Percentiles rank a stretch among this genome's conserved stretches.
Evolutionary conservation across 2,113 vertebrate genomes (phyloP).

Genomic region (Proteles cristata): DNA sequence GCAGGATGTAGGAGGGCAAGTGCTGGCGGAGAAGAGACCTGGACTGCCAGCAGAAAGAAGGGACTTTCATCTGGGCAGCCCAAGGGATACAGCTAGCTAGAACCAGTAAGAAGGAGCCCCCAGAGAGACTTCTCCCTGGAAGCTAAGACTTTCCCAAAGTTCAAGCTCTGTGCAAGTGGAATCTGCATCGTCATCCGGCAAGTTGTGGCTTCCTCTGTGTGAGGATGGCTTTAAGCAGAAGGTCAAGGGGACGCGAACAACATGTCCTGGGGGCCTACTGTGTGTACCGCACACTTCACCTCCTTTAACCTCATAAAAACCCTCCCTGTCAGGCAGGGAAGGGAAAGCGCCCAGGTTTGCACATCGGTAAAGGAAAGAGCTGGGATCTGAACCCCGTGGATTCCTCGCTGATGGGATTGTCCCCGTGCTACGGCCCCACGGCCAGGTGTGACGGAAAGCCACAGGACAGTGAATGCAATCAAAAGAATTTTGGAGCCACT

Average conservation of each 20-base stretch:
- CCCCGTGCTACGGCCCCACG: neutral
- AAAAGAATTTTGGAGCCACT: neutral
- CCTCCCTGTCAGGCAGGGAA: neutral
- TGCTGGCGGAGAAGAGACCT: neutral
- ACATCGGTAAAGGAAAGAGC: neutral
- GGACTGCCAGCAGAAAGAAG: neutral
- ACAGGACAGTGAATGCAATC: neutral
- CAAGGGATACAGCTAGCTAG: neutral
- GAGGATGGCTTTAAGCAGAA: neutral
- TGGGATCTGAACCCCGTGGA: accelerated
- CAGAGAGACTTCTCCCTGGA: neutral
- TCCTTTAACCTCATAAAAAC: neutral
- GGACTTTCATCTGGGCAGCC: neutral
- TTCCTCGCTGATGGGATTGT: no score
- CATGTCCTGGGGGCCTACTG: neutral
- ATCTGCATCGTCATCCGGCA: neutral
- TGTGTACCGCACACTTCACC: neutral
- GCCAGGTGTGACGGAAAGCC: neutral
- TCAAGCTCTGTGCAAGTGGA: neutral
- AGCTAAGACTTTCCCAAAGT: neutral
- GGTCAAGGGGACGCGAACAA: neutral
- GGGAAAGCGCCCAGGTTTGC: neutral
- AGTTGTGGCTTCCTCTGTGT: neutral
- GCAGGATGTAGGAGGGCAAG: neutral
- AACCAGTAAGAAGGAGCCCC: neutral